Base-by-base conservation (phyloP, 2,888 invertebrate genomes). In the Plagiodera versicolora region DNA sequence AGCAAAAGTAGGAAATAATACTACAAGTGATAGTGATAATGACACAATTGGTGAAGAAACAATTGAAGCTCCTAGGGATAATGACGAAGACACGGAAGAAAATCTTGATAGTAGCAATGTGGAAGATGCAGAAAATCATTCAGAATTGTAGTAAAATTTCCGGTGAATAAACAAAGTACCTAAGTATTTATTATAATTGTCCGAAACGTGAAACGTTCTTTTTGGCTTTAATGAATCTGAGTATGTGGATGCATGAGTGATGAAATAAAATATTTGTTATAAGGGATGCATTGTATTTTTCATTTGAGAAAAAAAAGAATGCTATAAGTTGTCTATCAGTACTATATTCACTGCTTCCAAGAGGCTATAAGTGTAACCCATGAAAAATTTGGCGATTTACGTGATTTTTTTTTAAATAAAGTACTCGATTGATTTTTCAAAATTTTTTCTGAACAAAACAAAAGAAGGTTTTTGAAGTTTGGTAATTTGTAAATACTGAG, bases 111-210 rank as follows among this genome's bases (percentile, higher is more conserved):
- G 72, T 64, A 60, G 69, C 17, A 68, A 74, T 45, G 68, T 68
- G 46, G 53, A 59, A 61, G 66, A 59, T 28, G 62, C 70, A 49
- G 75, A 75, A 56, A 65, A 66, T 56, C 72, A 75, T 71, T 61
- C 71, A 56, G 75, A 76, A 67, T 69, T 78, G 64, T 76, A 78
- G 72, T 58, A 39, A 58, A 58, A 51, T 49, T 48, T 20, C 55
- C 46, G 51, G 60, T 45, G 44, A 50, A 60, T 60, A 50, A 60
- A 60, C 60, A 60, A 60, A 55, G 4, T 39, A 14, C 4, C 8
- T 39, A 39, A 10, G 3, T 39, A 39, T 10, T 32, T 32, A 32
- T 32, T 8, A 32, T 11, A 32, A 8, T 10, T 32, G 9, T 32
- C 32, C 32, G 2, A 32, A 32, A 47, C 14, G 17, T 1, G 45